Evolutionary conservation across 2,113 vertebrate genomes (phyloP).

Genomic region (Mus pahari): DNA sequence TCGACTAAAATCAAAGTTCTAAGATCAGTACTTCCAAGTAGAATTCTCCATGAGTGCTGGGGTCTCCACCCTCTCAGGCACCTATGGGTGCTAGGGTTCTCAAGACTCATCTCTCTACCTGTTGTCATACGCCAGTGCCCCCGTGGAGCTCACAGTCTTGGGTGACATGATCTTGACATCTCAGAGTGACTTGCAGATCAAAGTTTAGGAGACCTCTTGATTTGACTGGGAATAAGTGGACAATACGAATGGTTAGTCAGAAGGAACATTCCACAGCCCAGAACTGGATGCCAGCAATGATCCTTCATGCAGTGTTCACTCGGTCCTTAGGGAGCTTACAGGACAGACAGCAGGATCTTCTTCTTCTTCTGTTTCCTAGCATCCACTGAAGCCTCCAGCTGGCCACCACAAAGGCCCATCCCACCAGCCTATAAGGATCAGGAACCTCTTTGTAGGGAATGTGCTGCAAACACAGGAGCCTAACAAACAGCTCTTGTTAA

Average conservation of each 20-base stretch:
- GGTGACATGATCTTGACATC: background rate
- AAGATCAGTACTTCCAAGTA: rapidly evolving
- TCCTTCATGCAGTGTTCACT: rapidly evolving
- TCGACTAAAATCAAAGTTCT: rapidly evolving
- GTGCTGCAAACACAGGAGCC: too few relatives aligned
- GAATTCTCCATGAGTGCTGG: background rate
- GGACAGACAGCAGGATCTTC: too few relatives aligned
- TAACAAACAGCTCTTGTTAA: too few relatives aligned
- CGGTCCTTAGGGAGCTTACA: too few relatives aligned
- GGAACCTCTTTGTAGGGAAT: too few relatives aligned
- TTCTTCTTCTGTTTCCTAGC: too few relatives aligned
- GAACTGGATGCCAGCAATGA: slow-evolving; percentile 86
- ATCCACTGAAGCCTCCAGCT: too few relatives aligned
- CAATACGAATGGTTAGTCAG: background rate
- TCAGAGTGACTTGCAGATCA: rapidly evolving
- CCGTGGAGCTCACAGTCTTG: slow-evolving; percentile 28
- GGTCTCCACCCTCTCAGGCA: background rate
- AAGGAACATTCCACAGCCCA: slow-evolving; percentile 81
- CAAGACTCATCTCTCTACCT: background rate
- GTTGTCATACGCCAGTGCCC: background rate
- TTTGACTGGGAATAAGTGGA: rapidly evolving
- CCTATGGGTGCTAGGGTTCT: background rate
- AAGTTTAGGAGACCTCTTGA: rapidly evolving
- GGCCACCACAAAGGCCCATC: too few relatives aligned
- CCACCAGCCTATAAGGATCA: too few relatives aligned